Base-by-base conservation (phyloP, 2,113 vertebrate genomes). In the Noctilio leporinus region DNA sequence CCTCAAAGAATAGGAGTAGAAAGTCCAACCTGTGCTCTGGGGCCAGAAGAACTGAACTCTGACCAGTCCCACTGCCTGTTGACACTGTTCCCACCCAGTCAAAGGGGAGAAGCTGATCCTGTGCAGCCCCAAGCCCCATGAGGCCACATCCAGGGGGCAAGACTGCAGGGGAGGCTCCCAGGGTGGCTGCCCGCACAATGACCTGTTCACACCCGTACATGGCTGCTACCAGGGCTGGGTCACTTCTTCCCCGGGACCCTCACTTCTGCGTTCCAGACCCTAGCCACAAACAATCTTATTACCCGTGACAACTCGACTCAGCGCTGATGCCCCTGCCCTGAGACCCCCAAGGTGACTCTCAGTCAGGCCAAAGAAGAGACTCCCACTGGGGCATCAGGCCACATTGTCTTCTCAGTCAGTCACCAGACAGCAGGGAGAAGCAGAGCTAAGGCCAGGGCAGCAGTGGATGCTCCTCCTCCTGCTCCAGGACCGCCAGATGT, bases 171-270 rank as follows among this genome's bases (percentile, higher is more conserved):
- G 10, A 1, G 20, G 38, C 49, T 28, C 72, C 72, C 28, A 28
- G 72, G 72, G 45, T 49, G 1, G 33, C 73, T 38, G 4, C 5
- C 73, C 30, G 2, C 45, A 33, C 20, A 4, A 0, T 1, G 45
- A 15, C 51, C 11, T 15, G 6, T 6, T 12, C 20, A 2, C 2
- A 6, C 15, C 64, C 35, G 1, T 3, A 11, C 0, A 1, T 28
- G 19, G 22, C 47, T 49, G 2, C n/a, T 30, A 38, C 73, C 19
- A 4, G 15, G 0, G 10, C 22, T 1, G 51, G 7, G 53, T 38
- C 49, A 35, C 16, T 67, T 75, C 47, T 70, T 65, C 35, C 45
- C 47, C 20, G 6, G 69, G 43, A n/a, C 7, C 88, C 57, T 47
- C 22, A 8, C 75, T 78, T 89, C 65, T 81, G 35, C 28, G 82